Evolutionary conservation across 1,140 invertebrate genomes (phyloP).

Genomic region (Hermetia illucens): DNA sequence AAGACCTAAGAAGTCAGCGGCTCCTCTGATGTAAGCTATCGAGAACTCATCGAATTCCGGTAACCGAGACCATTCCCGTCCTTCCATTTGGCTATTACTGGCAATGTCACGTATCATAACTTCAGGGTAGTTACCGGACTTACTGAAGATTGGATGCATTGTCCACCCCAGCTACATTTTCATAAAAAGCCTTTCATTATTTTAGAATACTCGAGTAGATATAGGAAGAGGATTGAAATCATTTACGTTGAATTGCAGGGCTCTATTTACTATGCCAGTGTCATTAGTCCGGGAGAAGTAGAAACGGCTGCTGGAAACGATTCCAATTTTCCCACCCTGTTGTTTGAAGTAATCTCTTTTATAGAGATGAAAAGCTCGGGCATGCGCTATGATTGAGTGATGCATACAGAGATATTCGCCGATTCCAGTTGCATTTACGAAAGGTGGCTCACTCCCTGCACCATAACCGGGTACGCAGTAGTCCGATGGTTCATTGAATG

Average conservation of each 20-base stretch:
- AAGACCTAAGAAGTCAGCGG: constrained; percentile 39
- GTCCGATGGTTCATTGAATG: constrained; percentile 33
- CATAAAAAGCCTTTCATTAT: no score
- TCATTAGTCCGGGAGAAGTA: constrained; percentile 29
- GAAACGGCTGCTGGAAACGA: constrained; percentile 36
- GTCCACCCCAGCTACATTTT: constrained; percentile 43
- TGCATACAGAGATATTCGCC: constrained; percentile 37
- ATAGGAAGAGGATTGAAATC: neutral
- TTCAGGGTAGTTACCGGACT: constrained; percentile 43
- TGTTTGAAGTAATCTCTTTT: constrained; percentile 20
- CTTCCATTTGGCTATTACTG: constrained; percentile 36
- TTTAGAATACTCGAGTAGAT: neutral
- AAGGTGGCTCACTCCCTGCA: constrained; percentile 20
- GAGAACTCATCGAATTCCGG: constrained; percentile 34
- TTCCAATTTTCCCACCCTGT: constrained; percentile 33
- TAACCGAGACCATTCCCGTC: constrained; percentile 34
- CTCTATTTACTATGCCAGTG: constrained; percentile 31
- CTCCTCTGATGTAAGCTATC: constrained; percentile 32
- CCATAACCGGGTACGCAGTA: constrained; percentile 32
- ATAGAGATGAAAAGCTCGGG: constrained; percentile 33
- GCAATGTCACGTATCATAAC: constrained; percentile 39
- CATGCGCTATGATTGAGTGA: constrained; percentile 38
- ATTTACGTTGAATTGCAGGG: constrained; percentile 35
- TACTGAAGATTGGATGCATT: constrained; percentile 42
- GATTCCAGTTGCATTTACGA: constrained; percentile 26